Evolutionary conservation across 2,888 invertebrate species (phyloP), one percentile per base, ranked within the genome.

Genomic region (Heliconius ismenius): DNA sequence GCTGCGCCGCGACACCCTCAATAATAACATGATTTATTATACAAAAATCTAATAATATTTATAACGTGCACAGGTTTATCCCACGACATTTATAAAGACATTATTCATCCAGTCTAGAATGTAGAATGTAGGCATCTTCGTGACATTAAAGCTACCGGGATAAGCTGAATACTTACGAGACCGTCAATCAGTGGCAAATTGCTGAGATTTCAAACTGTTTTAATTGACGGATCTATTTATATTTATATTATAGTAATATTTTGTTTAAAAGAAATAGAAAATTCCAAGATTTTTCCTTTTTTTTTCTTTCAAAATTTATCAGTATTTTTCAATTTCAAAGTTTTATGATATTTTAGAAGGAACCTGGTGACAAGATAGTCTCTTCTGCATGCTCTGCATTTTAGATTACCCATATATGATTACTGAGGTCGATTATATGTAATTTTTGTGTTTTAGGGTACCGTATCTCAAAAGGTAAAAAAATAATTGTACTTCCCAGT

Each of bases 91-190:
- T 70, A 58, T 70, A 58, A 70, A 58, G 32, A 32, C 32, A 70
- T 69, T 69, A 69, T 70, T 70, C 70, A 58, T 32, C n/a, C 36
- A 58, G 70, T n/a, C 70, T 58, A 58, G 70, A 70, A 70, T 70
- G 70, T 32, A 39, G 39, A 36, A 65, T 43, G 39, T 15, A 58
- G 58, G 15, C 70, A 70, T 70, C 58, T n/a, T 54, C 69, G 49
- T 70, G 70, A 70, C 70, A 70, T 58, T 70, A 58, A 70, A 36
- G 58, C 58, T 58, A 28, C 24, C 58, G 32, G 32, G 32, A 58
- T 58, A 70, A 70, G 32, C 24, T 70, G 32, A 58, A 58, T 70
- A 58, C 15, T 32, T 70, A 15, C 24, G 24, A 70, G 69, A n/a
- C 58, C n/a, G 70, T 58, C 70, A 58, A 58, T 70, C 70, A 58